Evolutionary conservation across 2,113 vertebrate genomes (phyloP).

Genomic region (Cricetomys ansorgei): DNA sequence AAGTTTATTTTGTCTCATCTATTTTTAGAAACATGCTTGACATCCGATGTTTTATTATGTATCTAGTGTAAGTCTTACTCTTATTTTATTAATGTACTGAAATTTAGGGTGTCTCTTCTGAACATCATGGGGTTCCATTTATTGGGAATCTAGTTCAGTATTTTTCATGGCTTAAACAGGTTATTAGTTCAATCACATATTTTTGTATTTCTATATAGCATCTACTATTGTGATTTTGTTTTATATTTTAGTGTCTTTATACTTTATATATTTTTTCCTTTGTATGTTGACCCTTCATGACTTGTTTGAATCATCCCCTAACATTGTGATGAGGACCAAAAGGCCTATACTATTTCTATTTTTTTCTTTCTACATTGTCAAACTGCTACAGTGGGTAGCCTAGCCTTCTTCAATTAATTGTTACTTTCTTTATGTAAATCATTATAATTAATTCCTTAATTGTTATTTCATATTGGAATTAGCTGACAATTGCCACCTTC

Average conservation of each 20-base stretch:
- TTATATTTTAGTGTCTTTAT: background rate
- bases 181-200: background rate
- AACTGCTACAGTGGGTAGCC: background rate
- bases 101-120: background rate
- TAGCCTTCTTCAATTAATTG: background rate
- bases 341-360: background rate
- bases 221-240: background rate
- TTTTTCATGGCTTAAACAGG: background rate
- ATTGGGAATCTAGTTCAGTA: background rate
- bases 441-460: background rate
- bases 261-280: background rate
- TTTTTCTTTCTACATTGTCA: background rate
- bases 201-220: background rate
- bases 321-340: background rate
- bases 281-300: background rate
- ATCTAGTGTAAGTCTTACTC: background rate
- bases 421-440: background rate
- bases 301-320: background rate
- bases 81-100: background rate
- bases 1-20: background rate
- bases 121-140: background rate
- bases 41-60: background rate
- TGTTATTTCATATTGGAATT: conserved; percentile 16
- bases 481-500: background rate
- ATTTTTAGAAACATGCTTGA: background rate